Conservation (phyloP, 2,113 vertebrate species). For the Pitta sordida region DNA sequence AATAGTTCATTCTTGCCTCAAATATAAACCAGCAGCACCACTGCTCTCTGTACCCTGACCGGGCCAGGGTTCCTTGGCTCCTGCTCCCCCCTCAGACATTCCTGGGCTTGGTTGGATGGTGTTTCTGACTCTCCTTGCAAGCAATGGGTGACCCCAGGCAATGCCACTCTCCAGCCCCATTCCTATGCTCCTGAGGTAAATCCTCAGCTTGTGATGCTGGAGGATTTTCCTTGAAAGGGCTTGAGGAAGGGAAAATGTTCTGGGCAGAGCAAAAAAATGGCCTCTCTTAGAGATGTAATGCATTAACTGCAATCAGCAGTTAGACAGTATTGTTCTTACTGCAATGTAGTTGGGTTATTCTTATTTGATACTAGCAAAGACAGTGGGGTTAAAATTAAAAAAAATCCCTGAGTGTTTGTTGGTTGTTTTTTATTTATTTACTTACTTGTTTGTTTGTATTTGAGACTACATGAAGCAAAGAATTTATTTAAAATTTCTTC, state of each 20-base stretch:
- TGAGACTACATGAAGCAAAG: not conserved
- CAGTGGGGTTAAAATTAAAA: not conserved
- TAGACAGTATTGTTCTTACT: fast-evolving
- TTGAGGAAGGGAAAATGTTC: not conserved
- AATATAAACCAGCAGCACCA: not conserved
- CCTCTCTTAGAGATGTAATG: not conserved
- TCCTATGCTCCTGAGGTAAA: not conserved
- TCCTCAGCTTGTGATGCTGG: not conserved
- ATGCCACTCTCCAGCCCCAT: not conserved
- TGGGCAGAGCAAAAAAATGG: not conserved
- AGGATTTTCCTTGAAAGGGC: not conserved
- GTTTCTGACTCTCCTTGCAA: not conserved
- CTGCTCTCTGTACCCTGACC: fast-evolving
- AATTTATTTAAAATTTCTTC: not conserved
- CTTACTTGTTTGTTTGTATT: not conserved
- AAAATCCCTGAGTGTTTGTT: not conserved
- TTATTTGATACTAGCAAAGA: not conserved
- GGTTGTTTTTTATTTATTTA: not conserved
- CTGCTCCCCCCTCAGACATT: not conserved
- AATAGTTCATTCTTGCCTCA: not conserved
- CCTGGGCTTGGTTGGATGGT: not conserved
- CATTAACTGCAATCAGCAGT: not conserved
- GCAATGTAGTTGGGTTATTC: not conserved
- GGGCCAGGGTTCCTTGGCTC: not conserved
- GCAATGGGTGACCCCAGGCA: not conserved